These are phyloP conservation scores for Ciconia maguari DNA, from an alignment of 2,113 vertebrate species.

Conservation along the genomic window DNA sequence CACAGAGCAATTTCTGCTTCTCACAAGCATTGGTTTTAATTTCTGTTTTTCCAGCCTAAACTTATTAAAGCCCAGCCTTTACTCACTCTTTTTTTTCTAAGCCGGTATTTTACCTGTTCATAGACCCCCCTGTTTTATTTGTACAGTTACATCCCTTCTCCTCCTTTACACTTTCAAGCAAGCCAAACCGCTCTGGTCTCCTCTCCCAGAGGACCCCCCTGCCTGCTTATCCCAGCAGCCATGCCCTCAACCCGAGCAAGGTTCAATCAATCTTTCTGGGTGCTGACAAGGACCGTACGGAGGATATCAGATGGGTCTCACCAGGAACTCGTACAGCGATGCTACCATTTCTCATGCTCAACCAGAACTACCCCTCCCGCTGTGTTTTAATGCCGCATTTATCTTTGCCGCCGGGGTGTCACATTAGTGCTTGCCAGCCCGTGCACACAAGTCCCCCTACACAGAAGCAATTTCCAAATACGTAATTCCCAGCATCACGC, in stretches of 20 bases:
- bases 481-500: neutral
- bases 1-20: neutral
- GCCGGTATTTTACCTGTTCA: neutral
- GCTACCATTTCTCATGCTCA: neutral
- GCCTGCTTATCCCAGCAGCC: neutral
- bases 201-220: neutral
- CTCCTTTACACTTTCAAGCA: neutral
- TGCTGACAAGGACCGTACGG: neutral
- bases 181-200: neutral
- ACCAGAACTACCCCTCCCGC: neutral
- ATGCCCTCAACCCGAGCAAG: neutral
- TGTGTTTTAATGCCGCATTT: neutral
- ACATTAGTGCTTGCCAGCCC: neutral
- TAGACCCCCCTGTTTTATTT: neutral
- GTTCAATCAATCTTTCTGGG: neutral
- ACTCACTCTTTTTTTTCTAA: neutral
- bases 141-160: neutral
- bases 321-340: neutral
- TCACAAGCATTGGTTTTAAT: neutral
- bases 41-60: neutral
- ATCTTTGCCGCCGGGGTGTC: rapidly evolving
- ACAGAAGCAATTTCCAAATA: neutral
- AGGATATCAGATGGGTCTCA: neutral
- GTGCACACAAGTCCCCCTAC: neutral
- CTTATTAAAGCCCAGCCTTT: neutral